Percentiles rank a stretch among this genome's conserved stretches.
These are phyloP conservation scores for Allygus modestus DNA, from an alignment of 2,888 invertebrate genomes.

Conservation along the genomic window DNA sequence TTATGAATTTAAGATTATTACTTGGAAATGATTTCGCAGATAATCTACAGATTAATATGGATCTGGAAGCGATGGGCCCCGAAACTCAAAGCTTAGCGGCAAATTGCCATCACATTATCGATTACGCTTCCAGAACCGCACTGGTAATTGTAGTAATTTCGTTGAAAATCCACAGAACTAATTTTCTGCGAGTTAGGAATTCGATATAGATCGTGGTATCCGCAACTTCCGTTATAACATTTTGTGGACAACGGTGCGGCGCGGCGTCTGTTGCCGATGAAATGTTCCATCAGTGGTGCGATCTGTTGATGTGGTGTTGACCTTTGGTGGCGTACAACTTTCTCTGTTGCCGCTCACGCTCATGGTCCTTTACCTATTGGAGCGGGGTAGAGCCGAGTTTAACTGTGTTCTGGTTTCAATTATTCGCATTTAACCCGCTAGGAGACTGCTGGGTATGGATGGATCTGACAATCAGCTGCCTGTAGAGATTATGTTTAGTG, in stretches of 20 bases:
- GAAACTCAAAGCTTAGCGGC: background rate
- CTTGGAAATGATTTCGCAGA: background rate
- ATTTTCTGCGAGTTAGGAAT: slow-evolving; percentile 44
- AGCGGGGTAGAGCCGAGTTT: no score
- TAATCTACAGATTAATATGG: slow-evolving; percentile 12
- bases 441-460: no score
- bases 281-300: background rate
- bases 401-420: no score
- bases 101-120: slow-evolving; percentile 24
- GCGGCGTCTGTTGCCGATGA: background rate
- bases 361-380: background rate
- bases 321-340: background rate
- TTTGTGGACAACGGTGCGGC: background rate
- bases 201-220: slow-evolving; percentile 31
- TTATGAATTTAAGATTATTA: background rate
- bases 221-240: background rate
- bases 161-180: slow-evolving; percentile 42
- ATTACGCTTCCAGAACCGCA: slow-evolving; percentile 18
- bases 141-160: slow-evolving; percentile 37
- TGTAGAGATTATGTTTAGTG: no score
- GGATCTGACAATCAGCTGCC: no score
- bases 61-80: background rate
- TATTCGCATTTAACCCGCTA: no score
- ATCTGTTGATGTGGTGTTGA: background rate
- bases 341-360: background rate